Evolutionary conservation across 2,113 vertebrate genomes (phyloP).

Genomic region (Pelodiscus sinensis): DNA sequence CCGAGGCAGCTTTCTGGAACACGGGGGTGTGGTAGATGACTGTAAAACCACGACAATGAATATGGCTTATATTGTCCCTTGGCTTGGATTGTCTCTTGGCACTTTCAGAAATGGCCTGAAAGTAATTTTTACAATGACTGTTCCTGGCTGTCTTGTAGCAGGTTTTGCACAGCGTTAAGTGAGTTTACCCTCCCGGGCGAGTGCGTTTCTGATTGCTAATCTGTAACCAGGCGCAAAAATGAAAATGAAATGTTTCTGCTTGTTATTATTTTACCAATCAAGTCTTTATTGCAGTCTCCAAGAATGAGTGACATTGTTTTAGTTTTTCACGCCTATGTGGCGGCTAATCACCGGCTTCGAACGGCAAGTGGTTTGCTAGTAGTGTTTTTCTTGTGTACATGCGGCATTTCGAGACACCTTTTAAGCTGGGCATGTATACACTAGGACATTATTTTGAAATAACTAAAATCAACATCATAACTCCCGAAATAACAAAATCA

Average conservation of each 20-base stretch:
- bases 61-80: slow-evolving; percentile 57
- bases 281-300: background rate
- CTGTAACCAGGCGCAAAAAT: slow-evolving; percentile 17
- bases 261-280: background rate
- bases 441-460: no score
- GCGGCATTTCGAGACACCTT: background rate
- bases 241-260: slow-evolving; percentile 9
- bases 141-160: slow-evolving; percentile 62
- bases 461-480: no score
- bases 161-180: slow-evolving; percentile 26
- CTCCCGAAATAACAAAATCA: no score
- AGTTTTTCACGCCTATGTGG: background rate
- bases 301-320: background rate
- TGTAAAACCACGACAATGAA: slow-evolving; percentile 43
- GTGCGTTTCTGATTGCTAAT: slow-evolving; percentile 46
- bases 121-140: slow-evolving; percentile 70
- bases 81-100: slow-evolving; percentile 56
- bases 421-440: background rate
- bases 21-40: background rate
- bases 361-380: background rate
- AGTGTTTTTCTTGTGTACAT: background rate
- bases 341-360: background rate
- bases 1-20: background rate
- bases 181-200: slow-evolving; percentile 30
- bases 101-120: slow-evolving; percentile 60